Evolutionary conservation across 2,797 vertebrate species (phyloP).

Genomic region (Odontamblyopus lacepedii): DNA sequence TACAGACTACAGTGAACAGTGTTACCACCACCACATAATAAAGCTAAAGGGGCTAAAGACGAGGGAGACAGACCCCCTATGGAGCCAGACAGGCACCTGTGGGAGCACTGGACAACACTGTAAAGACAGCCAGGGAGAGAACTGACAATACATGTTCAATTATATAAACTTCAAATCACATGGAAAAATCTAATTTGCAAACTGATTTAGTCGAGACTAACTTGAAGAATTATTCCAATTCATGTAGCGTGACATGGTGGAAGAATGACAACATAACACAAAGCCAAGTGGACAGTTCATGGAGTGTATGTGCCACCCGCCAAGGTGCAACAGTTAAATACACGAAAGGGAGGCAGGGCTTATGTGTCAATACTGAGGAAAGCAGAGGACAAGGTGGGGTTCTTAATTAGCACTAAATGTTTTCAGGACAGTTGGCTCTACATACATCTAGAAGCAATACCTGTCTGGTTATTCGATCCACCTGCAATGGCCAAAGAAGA

Average conservation of each 20-base stretch:
- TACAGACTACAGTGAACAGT: conserved; percentile 40
- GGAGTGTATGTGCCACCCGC: background rate
- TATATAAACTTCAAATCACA: background rate
- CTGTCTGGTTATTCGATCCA: conserved; percentile 71
- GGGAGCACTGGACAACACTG: conserved; percentile 40
- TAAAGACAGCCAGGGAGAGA: background rate
- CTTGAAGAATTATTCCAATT: background rate
- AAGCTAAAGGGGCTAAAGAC: conserved; percentile 32
- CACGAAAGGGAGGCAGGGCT: background rate
- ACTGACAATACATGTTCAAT: background rate
- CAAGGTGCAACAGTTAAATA: background rate
- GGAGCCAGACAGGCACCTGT: conserved; percentile 54
- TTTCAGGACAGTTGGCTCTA: conserved; percentile 46
- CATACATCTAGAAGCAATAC: conserved; percentile 71
- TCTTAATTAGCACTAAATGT: conserved; percentile 43
- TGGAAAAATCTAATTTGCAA: background rate
- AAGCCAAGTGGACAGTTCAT: background rate
- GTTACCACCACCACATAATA: conserved; percentile 34
- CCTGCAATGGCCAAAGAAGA: conserved; percentile 69
- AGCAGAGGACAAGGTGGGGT: conserved; percentile 33
- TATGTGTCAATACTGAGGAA: conserved; percentile 1
- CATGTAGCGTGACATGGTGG: background rate
- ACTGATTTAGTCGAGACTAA: background rate
- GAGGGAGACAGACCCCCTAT: background rate
- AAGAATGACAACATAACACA: background rate